These are phyloP conservation scores for Abramis brama DNA, from an alignment of 2,113 vertebrate genomes.

Conservation along the genomic window DNA sequence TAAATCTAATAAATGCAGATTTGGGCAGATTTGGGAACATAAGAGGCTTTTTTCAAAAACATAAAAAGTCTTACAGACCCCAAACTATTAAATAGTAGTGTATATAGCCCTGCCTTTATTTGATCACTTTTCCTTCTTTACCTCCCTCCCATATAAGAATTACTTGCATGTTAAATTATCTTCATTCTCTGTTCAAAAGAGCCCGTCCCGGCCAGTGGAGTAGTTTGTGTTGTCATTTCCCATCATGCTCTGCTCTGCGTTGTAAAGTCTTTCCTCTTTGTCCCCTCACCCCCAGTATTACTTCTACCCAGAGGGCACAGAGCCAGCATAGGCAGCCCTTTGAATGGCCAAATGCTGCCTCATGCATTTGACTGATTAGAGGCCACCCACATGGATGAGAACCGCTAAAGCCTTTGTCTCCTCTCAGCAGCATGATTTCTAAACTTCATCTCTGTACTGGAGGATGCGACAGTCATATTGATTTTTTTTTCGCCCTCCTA, in stretches of 20 bases:
- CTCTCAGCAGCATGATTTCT: slow-evolving; percentile 44
- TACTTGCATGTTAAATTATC: neutral
- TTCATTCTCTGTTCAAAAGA: neutral
- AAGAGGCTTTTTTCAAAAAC: neutral
- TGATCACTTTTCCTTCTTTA: neutral
- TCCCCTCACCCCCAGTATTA: slow-evolving; percentile 29
- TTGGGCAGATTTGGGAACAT: neutral
- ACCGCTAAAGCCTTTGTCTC: slow-evolving; percentile 50
- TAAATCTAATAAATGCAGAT: neutral
- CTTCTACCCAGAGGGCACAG: slow-evolving; percentile 36
- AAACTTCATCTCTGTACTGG: slow-evolving; percentile 46
- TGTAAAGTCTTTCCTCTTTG: slow-evolving; percentile 38
- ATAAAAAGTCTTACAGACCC: neutral
- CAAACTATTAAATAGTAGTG: neutral
- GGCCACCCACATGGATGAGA: slow-evolving; percentile 67
- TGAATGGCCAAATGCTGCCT: slow-evolving; percentile 65
- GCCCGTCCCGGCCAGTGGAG: neutral
- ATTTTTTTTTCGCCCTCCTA: slow-evolving; percentile 46
- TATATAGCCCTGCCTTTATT: neutral
- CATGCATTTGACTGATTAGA: slow-evolving; percentile 72
- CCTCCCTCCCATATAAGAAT: neutral
- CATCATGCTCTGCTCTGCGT: slow-evolving; percentile 41
- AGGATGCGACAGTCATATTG: slow-evolving; percentile 50
- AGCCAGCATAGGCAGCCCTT: slow-evolving; percentile 47
- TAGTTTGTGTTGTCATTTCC: slow-evolving; percentile 30